Base-by-base conservation (phyloP, 2,797 vertebrate genomes). In the Micropoecilia bifurca region DNA sequence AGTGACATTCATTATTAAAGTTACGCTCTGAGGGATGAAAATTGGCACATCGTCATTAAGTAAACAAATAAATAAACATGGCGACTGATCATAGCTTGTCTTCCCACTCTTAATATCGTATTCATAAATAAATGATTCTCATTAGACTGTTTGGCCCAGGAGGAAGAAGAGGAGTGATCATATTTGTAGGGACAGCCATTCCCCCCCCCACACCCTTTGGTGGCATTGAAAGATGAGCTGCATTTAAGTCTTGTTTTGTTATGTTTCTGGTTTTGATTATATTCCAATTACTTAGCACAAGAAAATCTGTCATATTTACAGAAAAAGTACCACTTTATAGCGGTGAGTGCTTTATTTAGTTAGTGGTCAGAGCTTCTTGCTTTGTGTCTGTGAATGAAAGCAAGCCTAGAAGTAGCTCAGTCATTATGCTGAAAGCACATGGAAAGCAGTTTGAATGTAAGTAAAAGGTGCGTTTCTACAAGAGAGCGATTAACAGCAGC, bases 1-100 rank as follows among this genome's bases (percentile, higher is more conserved):
- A n/a, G 41, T 69, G 20, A 69, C 66, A n/a, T 41, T 68, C 36
- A 68, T 69, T 69, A 43, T 69, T 69, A 69, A 25, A 43, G 39
- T n/a, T 69, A 41, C 22, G 2, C 66, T 43, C 22, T 14, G 22
- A n/a, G 39, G 66, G 39, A 69, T 43, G 22, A n/a, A 69, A 69
- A 69, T 43, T 25, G 22, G n/a, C 22, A 3, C 39, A 43, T 69
- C 10, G 6, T 69, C 39, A n/a, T 69, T 3, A n/a, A 69, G 66
- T 69, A 69, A 13, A 43, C 7, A n/a, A 43, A n/a, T 43, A 43
- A 68, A 25, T 68, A 68, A 12, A 43, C 9, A n/a, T 14, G 10
- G 22, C 6, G 7, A 14, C 22, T 69, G 22, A 69, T 43, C 66
- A 43, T 25, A 68, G 66, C 20, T 41, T 43, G 22, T 41, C 39